These are phyloP conservation scores for Spisula solida DNA, from an alignment of 2,888 invertebrate genomes.

Conservation along the genomic window DNA sequence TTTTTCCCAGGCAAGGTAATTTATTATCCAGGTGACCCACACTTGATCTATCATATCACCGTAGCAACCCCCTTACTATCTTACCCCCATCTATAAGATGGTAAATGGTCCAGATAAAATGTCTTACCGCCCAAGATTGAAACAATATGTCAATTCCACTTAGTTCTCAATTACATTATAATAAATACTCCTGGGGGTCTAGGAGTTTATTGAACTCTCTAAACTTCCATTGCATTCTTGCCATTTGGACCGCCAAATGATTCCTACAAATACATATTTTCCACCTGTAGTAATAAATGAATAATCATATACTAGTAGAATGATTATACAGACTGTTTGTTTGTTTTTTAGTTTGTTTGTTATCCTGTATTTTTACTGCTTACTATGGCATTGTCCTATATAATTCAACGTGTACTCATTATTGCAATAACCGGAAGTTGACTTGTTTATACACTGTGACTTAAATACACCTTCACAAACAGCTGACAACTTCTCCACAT, in stretches of 20 bases:
- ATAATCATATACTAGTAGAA: too few species aligned
- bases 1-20: background rate
- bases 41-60: background rate
- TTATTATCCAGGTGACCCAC: background rate
- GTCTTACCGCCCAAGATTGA: conserved; percentile 24
- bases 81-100: conserved; percentile 34
- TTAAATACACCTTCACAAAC: too few species aligned
- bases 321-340: too few species aligned
- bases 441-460: too few species aligned
- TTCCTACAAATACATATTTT: background rate
- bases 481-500: too few species aligned
- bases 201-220: conserved; percentile 8
- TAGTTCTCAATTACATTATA: conserved; percentile 9
- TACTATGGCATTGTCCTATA: too few species aligned
- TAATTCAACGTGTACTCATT: too few species aligned
- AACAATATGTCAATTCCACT: conserved; percentile 37
- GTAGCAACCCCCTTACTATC: conserved; percentile 13
- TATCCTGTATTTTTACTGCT: too few species aligned
- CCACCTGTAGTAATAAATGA: background rate
- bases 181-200: background rate
- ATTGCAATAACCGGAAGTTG: too few species aligned
- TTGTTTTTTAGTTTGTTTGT: too few species aligned
- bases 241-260: background rate
- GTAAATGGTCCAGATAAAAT: conserved; percentile 25
- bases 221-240: background rate